Evolutionary conservation across 2,113 vertebrate genomes (phyloP).

Genomic region (Gasterosteus nipponicus): DNA sequence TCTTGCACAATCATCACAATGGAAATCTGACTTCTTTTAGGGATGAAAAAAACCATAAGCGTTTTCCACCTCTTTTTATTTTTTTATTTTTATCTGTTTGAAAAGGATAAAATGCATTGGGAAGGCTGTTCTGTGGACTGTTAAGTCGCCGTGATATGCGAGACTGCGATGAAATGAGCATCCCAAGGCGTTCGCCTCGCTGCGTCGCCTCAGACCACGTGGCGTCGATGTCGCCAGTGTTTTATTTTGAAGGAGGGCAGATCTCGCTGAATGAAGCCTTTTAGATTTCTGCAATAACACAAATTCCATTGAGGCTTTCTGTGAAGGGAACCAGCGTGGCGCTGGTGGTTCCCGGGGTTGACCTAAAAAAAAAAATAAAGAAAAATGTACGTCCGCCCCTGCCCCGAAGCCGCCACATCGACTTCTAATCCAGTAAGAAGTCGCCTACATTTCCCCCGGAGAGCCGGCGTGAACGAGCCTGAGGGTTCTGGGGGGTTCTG

Average conservation of each 20-base stretch:
- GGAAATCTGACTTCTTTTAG: conserved; percentile 40
- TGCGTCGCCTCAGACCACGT: conserved; percentile 20
- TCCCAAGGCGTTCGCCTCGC: conserved; percentile 37
- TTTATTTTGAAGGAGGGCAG: conserved; percentile 31
- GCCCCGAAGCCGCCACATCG: neutral
- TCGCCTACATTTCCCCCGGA: conserved; percentile 6
- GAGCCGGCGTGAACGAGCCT: neutral
- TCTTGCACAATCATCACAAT: conserved; percentile 71
- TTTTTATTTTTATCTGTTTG: conserved; percentile 27
- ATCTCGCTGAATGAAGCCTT: neutral
- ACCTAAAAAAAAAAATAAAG: too few relatives aligned
- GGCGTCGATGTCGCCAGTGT: neutral
- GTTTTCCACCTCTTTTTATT: conserved; percentile 37
- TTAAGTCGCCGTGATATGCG: conserved; percentile 40
- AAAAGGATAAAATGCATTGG: conserved; percentile 32
- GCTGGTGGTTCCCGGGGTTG: neutral
- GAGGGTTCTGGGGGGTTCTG: neutral
- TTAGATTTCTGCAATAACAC: too few relatives aligned
- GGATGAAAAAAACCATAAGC: conserved; percentile 18
- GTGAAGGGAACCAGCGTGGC: neutral
- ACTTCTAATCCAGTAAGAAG: neutral
- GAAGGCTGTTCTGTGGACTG: conserved; percentile 47
- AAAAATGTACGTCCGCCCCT: too few relatives aligned
- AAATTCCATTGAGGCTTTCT: neutral
- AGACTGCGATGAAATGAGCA: conserved; percentile 52